These are phyloP conservation scores for Clarias gariepinus DNA, from an alignment of 2,113 vertebrate genomes.

Conservation along the genomic window DNA sequence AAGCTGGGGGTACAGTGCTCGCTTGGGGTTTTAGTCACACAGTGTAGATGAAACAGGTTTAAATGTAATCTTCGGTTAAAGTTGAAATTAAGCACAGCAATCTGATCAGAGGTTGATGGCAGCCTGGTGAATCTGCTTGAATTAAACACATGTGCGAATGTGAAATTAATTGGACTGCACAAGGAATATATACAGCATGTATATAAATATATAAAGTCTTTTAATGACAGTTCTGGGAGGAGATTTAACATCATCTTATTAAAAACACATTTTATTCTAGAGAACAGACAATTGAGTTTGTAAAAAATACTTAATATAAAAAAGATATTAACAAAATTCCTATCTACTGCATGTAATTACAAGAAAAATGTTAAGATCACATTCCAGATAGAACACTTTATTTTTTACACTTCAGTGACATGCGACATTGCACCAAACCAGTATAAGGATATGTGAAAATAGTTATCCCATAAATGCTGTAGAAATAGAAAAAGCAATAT, in stretches of 20 bases:
- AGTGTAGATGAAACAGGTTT: no score
- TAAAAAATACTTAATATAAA: background rate
- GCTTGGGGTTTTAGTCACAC: background rate
- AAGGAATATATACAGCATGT: background rate
- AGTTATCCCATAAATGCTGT: no score
- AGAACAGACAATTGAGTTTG: slow-evolving; percentile 10
- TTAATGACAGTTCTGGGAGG: background rate
- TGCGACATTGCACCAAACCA: background rate
- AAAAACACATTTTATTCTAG: background rate
- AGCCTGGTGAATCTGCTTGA: background rate
- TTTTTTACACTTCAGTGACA: background rate
- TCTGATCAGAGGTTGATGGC: background rate
- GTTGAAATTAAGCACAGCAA: background rate
- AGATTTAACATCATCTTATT: background rate
- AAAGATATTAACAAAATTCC: background rate
- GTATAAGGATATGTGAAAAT: background rate
- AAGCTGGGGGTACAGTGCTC: background rate
- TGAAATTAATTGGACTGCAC: slow-evolving; percentile 5
- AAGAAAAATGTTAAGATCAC: background rate
- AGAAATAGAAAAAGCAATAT: background rate
- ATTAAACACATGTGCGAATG: background rate
- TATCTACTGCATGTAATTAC: background rate
- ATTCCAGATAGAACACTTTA: background rate
- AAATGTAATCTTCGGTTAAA: background rate
- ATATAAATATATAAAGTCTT: background rate